Evolutionary conservation across 2,113 vertebrate genomes (phyloP).

Genomic region (Toxostoma redivivum): DNA sequence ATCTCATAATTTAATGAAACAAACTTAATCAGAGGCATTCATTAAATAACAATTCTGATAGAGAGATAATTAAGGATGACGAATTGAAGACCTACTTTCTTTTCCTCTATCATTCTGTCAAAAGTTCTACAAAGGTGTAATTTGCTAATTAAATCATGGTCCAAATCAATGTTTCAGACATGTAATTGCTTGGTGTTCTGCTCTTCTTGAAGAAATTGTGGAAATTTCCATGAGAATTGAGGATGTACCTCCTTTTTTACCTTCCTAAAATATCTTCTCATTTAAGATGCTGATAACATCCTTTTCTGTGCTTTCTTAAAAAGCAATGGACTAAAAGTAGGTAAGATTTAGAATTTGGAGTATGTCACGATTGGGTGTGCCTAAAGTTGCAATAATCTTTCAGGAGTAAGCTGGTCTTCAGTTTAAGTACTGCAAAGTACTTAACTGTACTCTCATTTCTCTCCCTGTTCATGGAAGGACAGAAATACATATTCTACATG

Average conservation of each 20-base stretch:
- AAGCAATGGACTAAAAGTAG: neutral
- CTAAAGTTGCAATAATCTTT: neutral
- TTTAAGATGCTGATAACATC: neutral
- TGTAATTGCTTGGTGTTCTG: neutral
- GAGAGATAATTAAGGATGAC: slow-evolving; percentile 26
- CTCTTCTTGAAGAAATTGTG: neutral
- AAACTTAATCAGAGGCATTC: slow-evolving; percentile 25
- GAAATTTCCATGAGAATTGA: slow-evolving; percentile 30
- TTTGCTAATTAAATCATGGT: slow-evolving; percentile 41
- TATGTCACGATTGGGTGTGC: neutral
- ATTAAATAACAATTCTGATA: slow-evolving; percentile 42
- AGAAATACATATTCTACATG: neutral
- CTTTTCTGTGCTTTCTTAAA: neutral
- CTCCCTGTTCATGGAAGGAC: neutral
- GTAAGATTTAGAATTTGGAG: neutral
- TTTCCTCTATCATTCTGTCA: neutral
- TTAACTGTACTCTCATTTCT: neutral
- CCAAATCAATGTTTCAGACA: neutral
- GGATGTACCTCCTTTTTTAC: neutral
- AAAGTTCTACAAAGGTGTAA: neutral
- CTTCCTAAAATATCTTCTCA: neutral
- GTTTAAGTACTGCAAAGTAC: neutral
- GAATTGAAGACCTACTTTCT: slow-evolving; percentile 35
- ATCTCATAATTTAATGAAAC: slow-evolving; percentile 27
- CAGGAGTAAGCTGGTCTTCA: neutral